phyloP scores from a whole-genome alignment of 23 tunicate species.

The Styela plicata region DNA sequence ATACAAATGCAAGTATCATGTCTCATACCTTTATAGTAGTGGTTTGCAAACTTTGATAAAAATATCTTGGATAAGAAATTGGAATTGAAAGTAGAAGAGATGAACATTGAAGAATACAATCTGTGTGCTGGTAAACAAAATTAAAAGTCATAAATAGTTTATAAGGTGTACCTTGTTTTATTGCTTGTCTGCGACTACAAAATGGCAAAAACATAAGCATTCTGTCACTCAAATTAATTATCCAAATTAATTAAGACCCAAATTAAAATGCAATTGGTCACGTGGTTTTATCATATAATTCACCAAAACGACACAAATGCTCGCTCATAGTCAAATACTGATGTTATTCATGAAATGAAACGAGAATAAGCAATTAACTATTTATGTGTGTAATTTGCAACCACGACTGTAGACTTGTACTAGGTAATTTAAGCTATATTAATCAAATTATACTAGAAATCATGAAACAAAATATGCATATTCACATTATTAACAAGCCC shows the following conservation, averaged over 20 bases:
- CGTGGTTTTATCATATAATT: not conserved
- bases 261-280: not conserved
- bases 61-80: conserved; percentile 76
- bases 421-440: too few species aligned
- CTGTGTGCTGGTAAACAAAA: conserved; percentile 46
- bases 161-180: not conserved
- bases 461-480: too few species aligned
- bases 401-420: too few species aligned
- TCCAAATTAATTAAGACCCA: not conserved
- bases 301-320: not conserved
- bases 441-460: too few species aligned
- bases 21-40: conserved; percentile 70
- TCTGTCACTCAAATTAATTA: not conserved
- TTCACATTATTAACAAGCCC: too few species aligned
- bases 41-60: conserved; percentile 86
- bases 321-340: too few species aligned
- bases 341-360: too few species aligned
- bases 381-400: too few species aligned
- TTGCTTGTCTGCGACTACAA: not conserved
- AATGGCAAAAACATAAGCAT: not conserved
- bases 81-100: conserved; percentile 56
- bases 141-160: too few species aligned
- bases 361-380: too few species aligned
- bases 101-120: conserved; percentile 60
- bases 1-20: too few species aligned